These are phyloP conservation scores for Idaea aversata DNA, from an alignment of 2,888 invertebrate species.

Conservation along the genomic window DNA sequence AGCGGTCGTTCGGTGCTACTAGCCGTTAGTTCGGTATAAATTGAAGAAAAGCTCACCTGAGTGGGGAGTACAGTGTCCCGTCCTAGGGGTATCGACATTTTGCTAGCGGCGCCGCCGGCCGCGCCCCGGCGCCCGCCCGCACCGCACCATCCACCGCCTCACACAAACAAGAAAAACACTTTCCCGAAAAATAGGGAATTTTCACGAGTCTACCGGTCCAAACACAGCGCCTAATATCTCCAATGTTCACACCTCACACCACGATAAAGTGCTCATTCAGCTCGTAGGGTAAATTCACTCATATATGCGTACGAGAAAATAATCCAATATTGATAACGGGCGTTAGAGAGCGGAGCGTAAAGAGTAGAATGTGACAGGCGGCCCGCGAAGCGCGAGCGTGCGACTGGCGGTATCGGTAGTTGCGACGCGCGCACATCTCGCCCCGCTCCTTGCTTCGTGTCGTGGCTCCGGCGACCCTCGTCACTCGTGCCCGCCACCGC, in stretches of 20 bases:
- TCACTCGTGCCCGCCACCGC: slow-evolving; percentile 28
- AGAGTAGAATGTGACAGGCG: slow-evolving; percentile 46
- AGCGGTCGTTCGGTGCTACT: neutral
- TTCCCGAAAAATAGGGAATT: slow-evolving; percentile 53
- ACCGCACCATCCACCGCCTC: slow-evolving; percentile 72
- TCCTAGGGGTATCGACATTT: slow-evolving; percentile 79
- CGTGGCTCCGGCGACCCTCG: slow-evolving; percentile 31
- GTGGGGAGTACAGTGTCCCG: slow-evolving; percentile 76
- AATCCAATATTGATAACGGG: slow-evolving; percentile 43
- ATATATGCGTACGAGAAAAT: slow-evolving; percentile 34
- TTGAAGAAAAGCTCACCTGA: slow-evolving; percentile 58
- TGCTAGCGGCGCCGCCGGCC: slow-evolving; percentile 77
- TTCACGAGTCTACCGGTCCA: slow-evolving; percentile 40
- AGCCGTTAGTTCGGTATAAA: neutral
- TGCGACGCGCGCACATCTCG: slow-evolving; percentile 42
- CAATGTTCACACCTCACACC: slow-evolving; percentile 39
- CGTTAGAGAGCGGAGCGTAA: slow-evolving; percentile 46
- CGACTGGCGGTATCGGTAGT: slow-evolving; percentile 62
- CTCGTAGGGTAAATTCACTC: slow-evolving; percentile 35
- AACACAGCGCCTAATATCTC: slow-evolving; percentile 34
- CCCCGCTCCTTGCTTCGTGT: slow-evolving; percentile 45
- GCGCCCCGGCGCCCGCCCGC: slow-evolving; percentile 76
- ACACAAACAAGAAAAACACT: slow-evolving; percentile 71
- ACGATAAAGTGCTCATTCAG: slow-evolving; percentile 44
- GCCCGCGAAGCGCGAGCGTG: slow-evolving; percentile 60